These are phyloP conservation scores for Anastatus disparis DNA, from an alignment of 1,140 invertebrate species.

Conservation along the genomic window DNA sequence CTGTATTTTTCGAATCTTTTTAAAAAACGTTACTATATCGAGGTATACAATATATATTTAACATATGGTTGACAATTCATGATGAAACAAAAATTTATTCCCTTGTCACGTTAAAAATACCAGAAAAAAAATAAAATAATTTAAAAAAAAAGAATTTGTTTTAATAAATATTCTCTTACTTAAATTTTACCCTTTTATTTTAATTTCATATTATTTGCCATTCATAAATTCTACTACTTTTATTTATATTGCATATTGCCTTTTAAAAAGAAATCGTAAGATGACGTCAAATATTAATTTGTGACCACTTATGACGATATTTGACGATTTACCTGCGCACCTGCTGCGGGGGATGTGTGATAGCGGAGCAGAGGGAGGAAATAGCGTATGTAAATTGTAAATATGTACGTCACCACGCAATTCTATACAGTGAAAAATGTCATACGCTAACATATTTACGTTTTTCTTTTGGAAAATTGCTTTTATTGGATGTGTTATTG, in stretches of 20 bases:
- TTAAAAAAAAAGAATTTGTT: constrained; percentile 1
- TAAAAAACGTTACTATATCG: constrained; percentile 21
- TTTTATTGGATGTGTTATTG: constrained; percentile 2
- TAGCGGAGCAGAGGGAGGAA: not conserved
- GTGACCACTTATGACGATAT: constrained; percentile 9
- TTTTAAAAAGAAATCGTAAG: not conserved
- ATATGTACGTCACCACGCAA: constrained; percentile 14
- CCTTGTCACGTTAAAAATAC: constrained; percentile 38
- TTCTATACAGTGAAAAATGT: constrained; percentile 29
- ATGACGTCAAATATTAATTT: constrained; percentile 1
- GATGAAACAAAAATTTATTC: constrained; percentile 33
- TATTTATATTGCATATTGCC: no score
- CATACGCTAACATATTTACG: not conserved
- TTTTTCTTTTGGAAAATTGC: constrained; percentile 19
- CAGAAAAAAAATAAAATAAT: constrained; percentile 38
- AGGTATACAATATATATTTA: constrained; percentile 26
- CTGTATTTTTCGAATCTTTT: constrained; percentile 34
- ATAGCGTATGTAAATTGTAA: constrained; percentile 6
- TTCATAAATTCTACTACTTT: no score
- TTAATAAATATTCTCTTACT: constrained; percentile 11
- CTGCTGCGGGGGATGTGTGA: not conserved
- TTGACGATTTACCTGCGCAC: not conserved
- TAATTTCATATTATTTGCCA: no score
- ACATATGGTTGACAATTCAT: constrained; percentile 39
- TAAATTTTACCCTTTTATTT: no score